A percentile compares a stretch with the other conserved stretches of the same genome.
These are phyloP conservation scores for Bradypodion ventrale DNA, from an alignment of 2,797 vertebrate species.

Conservation along the genomic window DNA sequence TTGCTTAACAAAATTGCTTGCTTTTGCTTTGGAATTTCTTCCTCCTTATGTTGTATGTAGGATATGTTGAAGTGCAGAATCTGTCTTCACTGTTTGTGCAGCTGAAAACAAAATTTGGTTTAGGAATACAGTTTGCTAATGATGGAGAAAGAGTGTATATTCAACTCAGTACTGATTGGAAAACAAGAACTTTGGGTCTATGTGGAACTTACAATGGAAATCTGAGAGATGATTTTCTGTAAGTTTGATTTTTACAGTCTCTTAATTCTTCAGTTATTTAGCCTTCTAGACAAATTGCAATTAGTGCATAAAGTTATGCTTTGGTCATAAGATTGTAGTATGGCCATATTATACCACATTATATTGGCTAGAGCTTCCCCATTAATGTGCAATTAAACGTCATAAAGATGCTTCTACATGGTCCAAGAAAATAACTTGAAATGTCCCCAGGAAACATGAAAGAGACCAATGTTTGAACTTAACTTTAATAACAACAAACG, in stretches of 20 bases:
- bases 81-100: slow-evolving; percentile 92
- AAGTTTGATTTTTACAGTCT: slow-evolving; percentile 65
- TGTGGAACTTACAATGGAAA: slow-evolving; percentile 98
- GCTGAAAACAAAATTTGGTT: slow-evolving; percentile 87
- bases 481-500: neutral
- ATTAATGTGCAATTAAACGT: neutral
- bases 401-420: neutral
- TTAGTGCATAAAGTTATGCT: neutral
- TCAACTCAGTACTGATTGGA: slow-evolving; percentile 88
- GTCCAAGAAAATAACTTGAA: neutral
- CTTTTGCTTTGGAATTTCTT: slow-evolving; percentile 16
- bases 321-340: neutral
- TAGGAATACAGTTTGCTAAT: slow-evolving; percentile 88
- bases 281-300: neutral
- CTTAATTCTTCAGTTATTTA: slow-evolving; percentile 11
- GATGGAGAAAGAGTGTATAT: slow-evolving; percentile 90
- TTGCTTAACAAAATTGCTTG: neutral
- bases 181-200: slow-evolving; percentile 87
- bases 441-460: neutral
- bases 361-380: neutral
- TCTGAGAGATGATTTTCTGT: slow-evolving; percentile 98
- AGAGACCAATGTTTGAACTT: neutral
- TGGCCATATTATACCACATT: too few species aligned
- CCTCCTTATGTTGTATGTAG: slow-evolving; percentile 71
- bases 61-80: slow-evolving; percentile 84